phyloP scores from a whole-genome alignment of 2,113 vertebrate species.

The Paracanthobrama guichenoti region DNA sequence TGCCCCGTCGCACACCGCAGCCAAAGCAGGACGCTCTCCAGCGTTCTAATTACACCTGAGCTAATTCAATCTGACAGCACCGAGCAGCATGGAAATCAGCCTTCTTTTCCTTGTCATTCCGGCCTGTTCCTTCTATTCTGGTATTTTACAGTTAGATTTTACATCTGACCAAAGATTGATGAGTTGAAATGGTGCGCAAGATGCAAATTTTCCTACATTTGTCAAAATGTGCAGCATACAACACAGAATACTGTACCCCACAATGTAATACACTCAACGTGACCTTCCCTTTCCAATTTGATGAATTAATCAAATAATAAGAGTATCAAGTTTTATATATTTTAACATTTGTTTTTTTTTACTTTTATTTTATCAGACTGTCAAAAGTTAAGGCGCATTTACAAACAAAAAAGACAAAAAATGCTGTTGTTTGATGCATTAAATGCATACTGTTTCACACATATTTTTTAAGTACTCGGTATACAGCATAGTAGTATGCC shows the following conservation, averaged over 20 bases:
- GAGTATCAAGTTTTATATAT: background rate
- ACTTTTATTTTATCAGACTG: background rate
- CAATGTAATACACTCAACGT: background rate
- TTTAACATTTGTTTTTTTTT: background rate
- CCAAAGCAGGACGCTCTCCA: constrained; percentile 60
- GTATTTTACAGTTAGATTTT: background rate
- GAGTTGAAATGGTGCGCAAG: background rate
- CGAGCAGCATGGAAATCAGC: constrained; percentile 69
- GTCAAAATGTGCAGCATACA: background rate
- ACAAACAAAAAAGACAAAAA: no score
- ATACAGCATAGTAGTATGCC: no score
- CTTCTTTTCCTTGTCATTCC: constrained; percentile 6
- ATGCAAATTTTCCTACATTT: background rate
- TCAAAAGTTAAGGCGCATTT: background rate
- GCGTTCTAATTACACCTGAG: constrained; percentile 68
- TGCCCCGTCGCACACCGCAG: constrained; percentile 60
- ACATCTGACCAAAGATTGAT: constrained; percentile 14
- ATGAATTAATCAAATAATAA: background rate
- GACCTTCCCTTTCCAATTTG: background rate
- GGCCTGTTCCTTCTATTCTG: background rate
- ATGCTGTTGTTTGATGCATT: no score
- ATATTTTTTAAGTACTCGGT: no score
- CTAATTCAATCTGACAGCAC: constrained; percentile 72
- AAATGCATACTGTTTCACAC: no score
- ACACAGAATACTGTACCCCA: background rate